Percentiles rank a stretch among this genome's conserved stretches.
phyloP scores from a whole-genome alignment of 2,797 vertebrate genomes.

The Sebastes steindachneri region DNA sequence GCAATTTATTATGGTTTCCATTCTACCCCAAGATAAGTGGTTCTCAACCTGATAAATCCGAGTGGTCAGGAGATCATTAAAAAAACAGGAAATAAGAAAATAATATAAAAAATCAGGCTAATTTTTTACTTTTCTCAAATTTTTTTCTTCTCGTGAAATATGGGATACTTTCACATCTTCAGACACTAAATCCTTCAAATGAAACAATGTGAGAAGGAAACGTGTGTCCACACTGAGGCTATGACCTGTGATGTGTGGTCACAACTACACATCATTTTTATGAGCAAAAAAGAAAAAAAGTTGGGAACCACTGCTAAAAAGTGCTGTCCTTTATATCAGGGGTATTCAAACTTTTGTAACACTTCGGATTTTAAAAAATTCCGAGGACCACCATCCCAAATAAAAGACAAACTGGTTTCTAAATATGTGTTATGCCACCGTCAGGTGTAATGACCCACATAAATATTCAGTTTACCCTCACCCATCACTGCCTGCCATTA shows the following conservation, averaged over 20 bases:
- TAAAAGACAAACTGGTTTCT: background rate
- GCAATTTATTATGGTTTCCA: background rate
- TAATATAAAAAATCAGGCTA: background rate
- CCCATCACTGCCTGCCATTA: background rate
- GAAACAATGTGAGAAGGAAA: background rate
- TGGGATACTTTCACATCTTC: background rate
- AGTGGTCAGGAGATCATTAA: background rate
- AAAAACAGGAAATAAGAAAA: background rate
- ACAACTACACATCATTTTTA: background rate
- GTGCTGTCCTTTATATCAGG: background rate
- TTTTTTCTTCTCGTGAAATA: background rate
- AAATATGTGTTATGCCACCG: background rate
- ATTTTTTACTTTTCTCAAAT: too few species aligned
- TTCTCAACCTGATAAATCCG: background rate
- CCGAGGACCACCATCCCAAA: background rate
- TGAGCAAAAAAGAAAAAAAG: background rate
- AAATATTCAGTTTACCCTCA: background rate
- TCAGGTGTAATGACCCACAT: background rate
- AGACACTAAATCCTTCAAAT: background rate
- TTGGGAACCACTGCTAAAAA: background rate
- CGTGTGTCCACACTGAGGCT: too few species aligned
- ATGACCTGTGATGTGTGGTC: background rate
- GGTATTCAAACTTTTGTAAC: background rate
- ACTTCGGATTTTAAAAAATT: background rate
- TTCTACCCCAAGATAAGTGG: too few species aligned